These are phyloP conservation scores for Ptyas mucosa DNA, from an alignment of 2,113 vertebrate genomes.

Conservation along the genomic window DNA sequence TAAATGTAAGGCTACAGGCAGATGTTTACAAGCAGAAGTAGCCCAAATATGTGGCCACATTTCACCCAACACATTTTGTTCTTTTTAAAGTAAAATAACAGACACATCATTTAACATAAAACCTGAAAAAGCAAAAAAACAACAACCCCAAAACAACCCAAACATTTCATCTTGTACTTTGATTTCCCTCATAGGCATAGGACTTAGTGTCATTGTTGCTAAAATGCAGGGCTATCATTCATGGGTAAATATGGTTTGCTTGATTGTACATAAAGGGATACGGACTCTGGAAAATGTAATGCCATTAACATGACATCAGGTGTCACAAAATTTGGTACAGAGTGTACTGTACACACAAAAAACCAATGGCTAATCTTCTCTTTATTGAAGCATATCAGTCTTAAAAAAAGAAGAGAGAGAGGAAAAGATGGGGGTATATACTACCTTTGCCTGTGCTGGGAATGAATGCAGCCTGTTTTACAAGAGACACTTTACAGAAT, in stretches of 20 bases:
- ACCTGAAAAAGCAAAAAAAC: background rate
- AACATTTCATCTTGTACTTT: background rate
- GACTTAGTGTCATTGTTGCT: background rate
- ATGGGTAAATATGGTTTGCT: background rate
- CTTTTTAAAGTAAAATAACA: background rate
- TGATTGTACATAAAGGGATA: background rate
- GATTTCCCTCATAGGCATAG: background rate
- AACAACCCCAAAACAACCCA: too few species aligned
- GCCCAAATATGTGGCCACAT: background rate
- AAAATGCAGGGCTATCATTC: background rate
- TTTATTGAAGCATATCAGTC: background rate
- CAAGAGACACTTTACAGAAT: background rate
- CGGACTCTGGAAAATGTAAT: background rate
- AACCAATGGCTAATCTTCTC: too few species aligned
- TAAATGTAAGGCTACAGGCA: background rate
- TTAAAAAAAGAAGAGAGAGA: background rate
- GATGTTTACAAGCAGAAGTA: background rate
- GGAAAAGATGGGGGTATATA: background rate
- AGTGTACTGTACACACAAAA: background rate
- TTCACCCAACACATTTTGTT: background rate
- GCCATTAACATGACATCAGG: background rate
- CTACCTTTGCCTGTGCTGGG: background rate
- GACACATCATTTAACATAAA: background rate
- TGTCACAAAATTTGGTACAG: background rate
- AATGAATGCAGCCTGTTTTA: background rate